A percentile compares a stretch with the other conserved stretches of the same genome.
These are phyloP conservation scores for Volucella inanis DNA, from an alignment of 2,888 invertebrate species.

Conservation along the genomic window DNA sequence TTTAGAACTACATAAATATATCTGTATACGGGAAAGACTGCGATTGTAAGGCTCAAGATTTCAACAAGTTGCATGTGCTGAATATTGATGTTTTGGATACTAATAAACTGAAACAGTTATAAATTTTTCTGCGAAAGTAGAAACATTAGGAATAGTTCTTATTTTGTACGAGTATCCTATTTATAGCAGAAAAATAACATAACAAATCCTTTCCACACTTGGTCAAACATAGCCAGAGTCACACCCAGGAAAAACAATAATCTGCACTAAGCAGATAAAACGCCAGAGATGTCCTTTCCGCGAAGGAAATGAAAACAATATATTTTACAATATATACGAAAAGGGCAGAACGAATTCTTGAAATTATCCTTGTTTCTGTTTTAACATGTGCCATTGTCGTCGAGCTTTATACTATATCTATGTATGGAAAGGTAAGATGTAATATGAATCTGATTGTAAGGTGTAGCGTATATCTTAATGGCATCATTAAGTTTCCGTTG, in stretches of 20 bases:
- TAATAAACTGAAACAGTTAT: no score
- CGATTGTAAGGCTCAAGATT: no score
- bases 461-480: constrained; percentile 56
- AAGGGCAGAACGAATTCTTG: not conserved
- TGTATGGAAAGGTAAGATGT: not conserved
- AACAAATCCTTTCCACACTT: no score
- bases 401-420: not conserved
- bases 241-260: not conserved
- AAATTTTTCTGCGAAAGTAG: no score
- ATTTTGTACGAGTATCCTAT: no score
- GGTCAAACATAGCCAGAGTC: not conserved
- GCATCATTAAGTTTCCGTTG: constrained; percentile 68
- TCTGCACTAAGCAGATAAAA: not conserved
- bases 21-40: no score
- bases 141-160: no score
- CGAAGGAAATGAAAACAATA: not conserved
- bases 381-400: constrained; percentile 33
- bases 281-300: constrained; percentile 1
- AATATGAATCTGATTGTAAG: not conserved
- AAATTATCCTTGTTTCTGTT: constrained; percentile 53
- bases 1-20: no score
- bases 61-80: no score
- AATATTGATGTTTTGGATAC: no score
- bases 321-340: not conserved
- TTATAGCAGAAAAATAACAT: no score